Evolutionary conservation across 2,888 invertebrate genomes (phyloP).

Genomic region (Keiferia lycopersicella): DNA sequence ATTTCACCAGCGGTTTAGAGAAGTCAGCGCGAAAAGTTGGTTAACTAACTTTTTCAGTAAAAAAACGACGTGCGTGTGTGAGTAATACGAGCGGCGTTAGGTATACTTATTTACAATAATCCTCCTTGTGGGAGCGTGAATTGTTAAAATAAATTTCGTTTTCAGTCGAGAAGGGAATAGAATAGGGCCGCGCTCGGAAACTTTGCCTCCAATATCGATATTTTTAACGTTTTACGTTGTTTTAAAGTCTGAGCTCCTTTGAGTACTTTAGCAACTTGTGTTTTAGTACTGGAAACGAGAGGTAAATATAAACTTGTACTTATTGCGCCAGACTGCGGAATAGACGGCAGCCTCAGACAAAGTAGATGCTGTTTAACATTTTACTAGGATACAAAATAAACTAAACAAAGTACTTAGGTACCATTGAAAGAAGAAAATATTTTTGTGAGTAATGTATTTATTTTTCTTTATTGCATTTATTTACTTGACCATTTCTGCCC

Average conservation of each 20-base stretch:
- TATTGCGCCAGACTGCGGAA: constrained; percentile 21
- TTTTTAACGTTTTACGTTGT: constrained; percentile 24
- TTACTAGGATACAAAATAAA: neutral
- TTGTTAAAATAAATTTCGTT: constrained; percentile 73
- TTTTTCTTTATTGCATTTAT: too few species aligned
- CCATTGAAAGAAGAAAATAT: neutral
- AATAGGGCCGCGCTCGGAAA: constrained; percentile 39
- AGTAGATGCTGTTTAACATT: constrained; percentile 11
- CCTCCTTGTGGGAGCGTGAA: constrained; percentile 72
- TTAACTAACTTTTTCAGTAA: constrained; percentile 74
- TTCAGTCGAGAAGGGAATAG: constrained; percentile 57
- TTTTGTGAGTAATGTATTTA: too few species aligned
- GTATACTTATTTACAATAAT: constrained; percentile 80
- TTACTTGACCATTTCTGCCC: too few species aligned
- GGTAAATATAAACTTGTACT: constrained; percentile 21
- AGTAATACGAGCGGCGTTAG: constrained; percentile 69
- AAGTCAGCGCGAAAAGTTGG: constrained; percentile 61
- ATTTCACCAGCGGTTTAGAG: constrained; percentile 64
- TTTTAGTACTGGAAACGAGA: constrained; percentile 20
- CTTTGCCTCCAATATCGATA: constrained; percentile 37
- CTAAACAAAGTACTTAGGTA: neutral
- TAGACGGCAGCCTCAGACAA: constrained; percentile 9
- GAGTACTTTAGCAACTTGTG: constrained; percentile 20
- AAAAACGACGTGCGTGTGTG: constrained; percentile 60
- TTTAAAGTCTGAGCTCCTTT: constrained; percentile 25